phyloP scores from a whole-genome alignment of 2,797 vertebrate genomes.

The Paratrypauchen microcephalus region DNA sequence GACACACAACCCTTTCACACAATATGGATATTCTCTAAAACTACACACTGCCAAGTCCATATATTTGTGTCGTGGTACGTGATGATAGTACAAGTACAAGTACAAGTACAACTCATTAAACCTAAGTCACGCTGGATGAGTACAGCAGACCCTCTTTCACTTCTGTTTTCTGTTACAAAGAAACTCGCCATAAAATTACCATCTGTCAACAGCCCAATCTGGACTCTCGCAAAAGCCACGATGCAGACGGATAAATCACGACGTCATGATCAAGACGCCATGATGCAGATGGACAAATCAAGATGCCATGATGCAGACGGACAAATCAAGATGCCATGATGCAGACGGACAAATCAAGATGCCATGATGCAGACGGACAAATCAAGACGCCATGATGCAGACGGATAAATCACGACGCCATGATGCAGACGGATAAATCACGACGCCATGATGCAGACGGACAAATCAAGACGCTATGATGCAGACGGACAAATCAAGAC shows the following conservation, averaged over 20 bases:
- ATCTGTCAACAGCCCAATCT: slow-evolving; percentile 12
- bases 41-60: neutral
- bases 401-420: too few species aligned
- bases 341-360: neutral
- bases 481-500: too few species aligned
- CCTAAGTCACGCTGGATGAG: neutral
- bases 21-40: neutral
- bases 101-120: neutral
- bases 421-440: neutral
- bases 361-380: too few species aligned
- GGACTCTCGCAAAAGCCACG: neutral
- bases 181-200: slow-evolving; percentile 8
- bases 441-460: too few species aligned
- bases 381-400: too few species aligned
- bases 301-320: too few species aligned
- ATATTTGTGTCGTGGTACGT: neutral
- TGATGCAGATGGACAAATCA: too few species aligned
- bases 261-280: too few species aligned
- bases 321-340: neutral
- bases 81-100: neutral
- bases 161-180: slow-evolving; percentile 3
- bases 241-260: neutral
- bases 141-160: neutral
- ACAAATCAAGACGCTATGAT: too few species aligned
- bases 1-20: neutral